Conservation (phyloP, 30 jellyfish, hydroid and myxozoan species). For the Cassiopea andromeda region DNA sequence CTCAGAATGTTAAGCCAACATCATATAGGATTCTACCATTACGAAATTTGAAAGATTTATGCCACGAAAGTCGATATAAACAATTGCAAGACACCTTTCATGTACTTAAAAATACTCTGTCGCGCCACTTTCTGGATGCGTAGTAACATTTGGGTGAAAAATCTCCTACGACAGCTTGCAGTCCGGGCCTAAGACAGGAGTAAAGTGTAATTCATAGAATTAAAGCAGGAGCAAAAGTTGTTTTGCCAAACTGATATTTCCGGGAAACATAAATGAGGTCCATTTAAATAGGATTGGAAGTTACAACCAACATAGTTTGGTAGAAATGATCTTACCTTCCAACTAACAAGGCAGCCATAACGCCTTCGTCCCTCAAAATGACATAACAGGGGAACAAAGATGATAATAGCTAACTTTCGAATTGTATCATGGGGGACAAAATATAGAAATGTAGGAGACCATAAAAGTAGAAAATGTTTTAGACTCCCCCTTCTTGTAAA, state of each 20-base stretch:
- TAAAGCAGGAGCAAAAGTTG: neutral
- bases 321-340: neutral
- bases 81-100: too few species aligned
- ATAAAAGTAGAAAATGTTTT: neutral
- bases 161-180: neutral
- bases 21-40: too few species aligned
- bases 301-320: too few species aligned
- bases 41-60: too few species aligned
- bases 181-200: too few species aligned
- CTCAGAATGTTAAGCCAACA: too few species aligned
- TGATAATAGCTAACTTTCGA: neutral
- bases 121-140: neutral
- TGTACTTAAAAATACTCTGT: neutral
- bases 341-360: neutral
- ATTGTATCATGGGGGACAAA: neutral
- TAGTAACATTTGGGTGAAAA: neutral
- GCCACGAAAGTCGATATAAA: too few species aligned
- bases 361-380: too few species aligned
- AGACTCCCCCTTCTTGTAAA: neutral
- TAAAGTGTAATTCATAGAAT: too few species aligned
- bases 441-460: neutral
- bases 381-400: too few species aligned
- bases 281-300: neutral
- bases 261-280: neutral
- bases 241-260: neutral